These are phyloP conservation scores for Sthenelais limicola DNA, from an alignment of 2,888 invertebrate genomes.

Conservation along the genomic window DNA sequence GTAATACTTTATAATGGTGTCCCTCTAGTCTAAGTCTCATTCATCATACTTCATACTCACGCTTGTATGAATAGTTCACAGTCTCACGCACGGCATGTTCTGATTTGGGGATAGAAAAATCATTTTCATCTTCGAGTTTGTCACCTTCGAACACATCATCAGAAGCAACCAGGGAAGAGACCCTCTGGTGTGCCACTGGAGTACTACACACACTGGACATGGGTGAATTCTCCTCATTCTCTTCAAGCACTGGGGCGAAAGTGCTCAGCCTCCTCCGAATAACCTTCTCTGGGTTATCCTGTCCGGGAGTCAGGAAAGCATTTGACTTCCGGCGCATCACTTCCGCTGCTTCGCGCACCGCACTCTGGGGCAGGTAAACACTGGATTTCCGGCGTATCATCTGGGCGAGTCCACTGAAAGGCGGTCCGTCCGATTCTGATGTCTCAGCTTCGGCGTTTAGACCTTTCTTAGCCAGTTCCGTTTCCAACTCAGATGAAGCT, in stretches of 20 bases:
- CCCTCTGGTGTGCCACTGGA: not conserved
- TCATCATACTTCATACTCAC: no score
- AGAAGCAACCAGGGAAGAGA: not conserved
- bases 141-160: no score
- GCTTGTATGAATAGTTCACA: no score
- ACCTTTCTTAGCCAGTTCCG: slow-evolving; percentile 9
- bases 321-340: slow-evolving; percentile 30
- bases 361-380: slow-evolving; percentile 9
- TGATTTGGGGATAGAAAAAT: no score
- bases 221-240: not conserved
- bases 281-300: slow-evolving; percentile 5
- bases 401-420: slow-evolving; percentile 11
- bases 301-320: not conserved
- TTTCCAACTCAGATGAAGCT: slow-evolving; percentile 18
- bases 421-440: not conserved
- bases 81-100: no score
- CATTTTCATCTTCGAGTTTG: no score
- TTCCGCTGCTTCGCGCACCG: slow-evolving; percentile 21
- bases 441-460: not conserved
- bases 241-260: slow-evolving; percentile 22
- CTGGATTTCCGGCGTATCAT: slow-evolving; percentile 35
- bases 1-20: no score
- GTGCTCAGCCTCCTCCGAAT: slow-evolving; percentile 20
- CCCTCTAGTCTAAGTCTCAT: no score
- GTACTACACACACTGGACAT: slow-evolving; percentile 4